Evolutionary conservation across 2,797 vertebrate species (phyloP), one percentile per base, ranked within the genome.

Genomic region (Carapus acus): DNA sequence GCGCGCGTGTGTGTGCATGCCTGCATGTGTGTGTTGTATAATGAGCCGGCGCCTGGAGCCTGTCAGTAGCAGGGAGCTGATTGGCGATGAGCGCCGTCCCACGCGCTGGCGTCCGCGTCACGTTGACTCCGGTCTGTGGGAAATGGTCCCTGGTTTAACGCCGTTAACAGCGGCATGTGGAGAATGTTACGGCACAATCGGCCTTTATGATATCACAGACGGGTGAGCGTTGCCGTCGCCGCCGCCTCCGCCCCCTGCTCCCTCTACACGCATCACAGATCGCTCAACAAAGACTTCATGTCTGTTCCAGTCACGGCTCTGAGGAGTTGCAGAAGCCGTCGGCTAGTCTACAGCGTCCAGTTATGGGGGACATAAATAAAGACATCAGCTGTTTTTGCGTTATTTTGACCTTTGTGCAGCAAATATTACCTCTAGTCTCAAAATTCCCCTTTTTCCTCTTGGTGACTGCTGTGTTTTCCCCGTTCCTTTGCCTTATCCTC

Each of bases 171-270:
- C 79, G 83, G 80, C 77, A 85, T 81, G 81, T 62, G 58, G 44
- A 80, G 84, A 88, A 87, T 88, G 84, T 73, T 77, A 72, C 81
- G 82, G 80, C 80, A 83, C 87, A 87, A 86, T 89, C 87, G 85
- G 76, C 72, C 77, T 78, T 85, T 80, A 89, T 89, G 85, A 83
- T 85, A 83, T 86, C 82, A 75, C 67, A 69, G 71, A 83, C 76
- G 79, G 86, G 83, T 83, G 79, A 86, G 80, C 84, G 79, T 60
- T 79, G 80, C 70, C 78, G 85, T 86, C 84, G 74, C 74, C 78
- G 72, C 76, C 74, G 67, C 58, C 58, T 65, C 29, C 7, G 51
- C 47, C 54, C 57, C 56, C 62, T 49, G 51, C 54, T 68, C 67
- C 76, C 53, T n/a, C n/a, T n/a, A n/a, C 62, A 50, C 57, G 50